Percentiles rank a stretch among this genome's conserved stretches.
phyloP scores from a whole-genome alignment of 2,797 vertebrate genomes.

The Chiroxiphia lanceolata region DNA sequence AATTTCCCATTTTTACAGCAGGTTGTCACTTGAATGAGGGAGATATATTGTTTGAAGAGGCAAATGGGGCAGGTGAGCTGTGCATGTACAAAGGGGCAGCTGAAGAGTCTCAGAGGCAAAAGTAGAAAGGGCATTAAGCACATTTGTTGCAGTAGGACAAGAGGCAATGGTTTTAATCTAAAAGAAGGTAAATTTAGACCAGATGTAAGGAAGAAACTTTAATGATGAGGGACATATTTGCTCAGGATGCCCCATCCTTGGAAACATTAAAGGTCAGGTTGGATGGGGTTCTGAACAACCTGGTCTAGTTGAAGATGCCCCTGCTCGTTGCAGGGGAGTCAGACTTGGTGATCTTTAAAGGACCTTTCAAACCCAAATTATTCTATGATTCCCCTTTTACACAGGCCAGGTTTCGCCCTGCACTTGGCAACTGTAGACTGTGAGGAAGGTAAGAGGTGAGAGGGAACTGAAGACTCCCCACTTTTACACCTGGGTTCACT shows the following conservation, averaged over 20 bases:
- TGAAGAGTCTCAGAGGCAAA: not conserved
- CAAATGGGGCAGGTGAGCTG: not conserved
- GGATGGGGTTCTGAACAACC: fast-evolving
- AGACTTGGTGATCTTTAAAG: not conserved
- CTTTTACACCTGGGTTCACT: not conserved
- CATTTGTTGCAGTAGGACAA: not conserved
- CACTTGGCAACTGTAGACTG: not conserved
- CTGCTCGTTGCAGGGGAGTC: fast-evolving
- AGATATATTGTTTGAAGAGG: not conserved
- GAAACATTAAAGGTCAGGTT: not conserved
- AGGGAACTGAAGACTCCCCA: not conserved
- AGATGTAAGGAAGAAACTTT: not conserved
- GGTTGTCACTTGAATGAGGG: not conserved
- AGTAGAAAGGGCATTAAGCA: not conserved
- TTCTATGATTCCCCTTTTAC: not conserved
- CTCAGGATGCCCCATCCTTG: too few species aligned
- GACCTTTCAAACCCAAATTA: not conserved
- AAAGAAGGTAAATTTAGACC: not conserved
- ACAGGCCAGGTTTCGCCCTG: not conserved
- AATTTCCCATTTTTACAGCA: not conserved
- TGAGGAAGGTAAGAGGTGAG: not conserved
- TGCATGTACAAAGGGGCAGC: fast-evolving
- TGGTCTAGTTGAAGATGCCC: not conserved
- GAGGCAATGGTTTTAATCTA: not conserved
- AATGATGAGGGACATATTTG: not conserved